A percentile compares a stretch with the other conserved stretches of the same genome.
Evolutionary conservation across 2,888 invertebrate species (phyloP).

Genomic region (Empis livida): DNA sequence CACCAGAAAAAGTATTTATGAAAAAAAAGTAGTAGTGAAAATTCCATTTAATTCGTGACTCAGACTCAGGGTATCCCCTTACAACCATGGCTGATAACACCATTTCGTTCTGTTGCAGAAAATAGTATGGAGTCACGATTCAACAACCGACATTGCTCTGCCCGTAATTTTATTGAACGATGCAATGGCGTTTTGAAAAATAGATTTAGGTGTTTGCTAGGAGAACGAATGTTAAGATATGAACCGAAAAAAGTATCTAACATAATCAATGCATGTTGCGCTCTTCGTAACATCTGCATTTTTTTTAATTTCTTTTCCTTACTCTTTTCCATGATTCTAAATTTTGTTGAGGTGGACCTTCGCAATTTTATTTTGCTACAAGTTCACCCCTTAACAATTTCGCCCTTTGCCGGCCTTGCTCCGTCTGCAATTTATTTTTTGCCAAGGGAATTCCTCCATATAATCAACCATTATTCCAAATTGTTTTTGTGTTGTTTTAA

Average conservation of each 20-base stretch:
- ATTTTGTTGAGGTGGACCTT: too few relatives aligned
- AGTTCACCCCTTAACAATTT: too few relatives aligned
- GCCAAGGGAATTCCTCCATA: too few relatives aligned
- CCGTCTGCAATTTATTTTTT: too few relatives aligned
- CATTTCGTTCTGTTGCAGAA: constrained; percentile 1
- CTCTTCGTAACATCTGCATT: constrained; percentile 6
- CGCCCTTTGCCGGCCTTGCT: too few relatives aligned
- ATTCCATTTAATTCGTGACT: constrained; percentile 6
- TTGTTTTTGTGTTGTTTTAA: too few relatives aligned
- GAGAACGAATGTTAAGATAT: constrained; percentile 6
- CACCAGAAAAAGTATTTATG: not conserved
- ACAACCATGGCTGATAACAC: constrained; percentile 8
- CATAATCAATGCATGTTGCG: constrained; percentile 7
- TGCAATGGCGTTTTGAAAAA: constrained; percentile 4
- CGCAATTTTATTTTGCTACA: too few relatives aligned
- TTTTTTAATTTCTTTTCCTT: not conserved
- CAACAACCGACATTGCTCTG: constrained; percentile 4
- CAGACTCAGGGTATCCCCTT: constrained; percentile 9
- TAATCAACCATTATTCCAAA: too few relatives aligned
- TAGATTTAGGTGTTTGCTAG: constrained; percentile 6
- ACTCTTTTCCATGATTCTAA: too few relatives aligned
- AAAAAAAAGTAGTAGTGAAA: not conserved
- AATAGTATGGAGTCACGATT: not conserved
- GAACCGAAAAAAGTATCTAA: constrained; percentile 3
- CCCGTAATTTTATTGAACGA: constrained; percentile 6